Evolutionary conservation across 2,888 invertebrate genomes (phyloP), one percentile per base, ranked within the genome.

Genomic region (Drosophila infuscata): DNA sequence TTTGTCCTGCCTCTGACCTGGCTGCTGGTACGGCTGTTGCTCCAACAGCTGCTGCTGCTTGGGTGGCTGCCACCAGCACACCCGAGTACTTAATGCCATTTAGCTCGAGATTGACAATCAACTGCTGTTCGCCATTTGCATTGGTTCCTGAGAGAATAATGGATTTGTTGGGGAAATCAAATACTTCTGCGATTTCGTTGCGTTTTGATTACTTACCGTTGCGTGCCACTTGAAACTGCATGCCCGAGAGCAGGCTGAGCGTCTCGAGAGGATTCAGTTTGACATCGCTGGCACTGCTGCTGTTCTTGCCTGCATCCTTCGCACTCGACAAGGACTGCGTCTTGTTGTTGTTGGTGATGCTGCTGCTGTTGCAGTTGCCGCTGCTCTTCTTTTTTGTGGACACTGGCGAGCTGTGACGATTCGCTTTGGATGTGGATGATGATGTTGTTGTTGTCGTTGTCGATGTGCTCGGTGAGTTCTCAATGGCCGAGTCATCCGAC

Each of bases 11-110:
- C 32, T 48, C 4, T 33, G 33, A 3, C 6, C 20, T 36, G n/a
- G 20, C 8, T 20, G 48, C 36, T 38, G 9, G 7, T 11, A 6
- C 4, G 29, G 17, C 12, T 3, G 12, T 5, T 36, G 29, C 30
- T 33, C 51, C 17, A 15, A 25, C 12, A 12, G 11, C 7, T 38
- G 43, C 32, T 29, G 46, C 30, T n/a, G 74, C 53, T 48, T 63
- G 49, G 33, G 20, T 25, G 35, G 80, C 76, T 25, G 87, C 96
- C 93, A 98, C 98, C 9, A 99, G 94, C 11, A 99, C 97, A 29
- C 99, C 99, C 94, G 99, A 97, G 93, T 99, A 99, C 93, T 97
- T 97, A 61, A 97, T 95, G 52, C 99, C 99, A 92, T 99, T 99
- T 74, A 99, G 94, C 93, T 99, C 98, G 96, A 99, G 98, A 90